Conservation (phyloP, 2,797 vertebrate species). For the Oophaga sylvatica region DNA sequence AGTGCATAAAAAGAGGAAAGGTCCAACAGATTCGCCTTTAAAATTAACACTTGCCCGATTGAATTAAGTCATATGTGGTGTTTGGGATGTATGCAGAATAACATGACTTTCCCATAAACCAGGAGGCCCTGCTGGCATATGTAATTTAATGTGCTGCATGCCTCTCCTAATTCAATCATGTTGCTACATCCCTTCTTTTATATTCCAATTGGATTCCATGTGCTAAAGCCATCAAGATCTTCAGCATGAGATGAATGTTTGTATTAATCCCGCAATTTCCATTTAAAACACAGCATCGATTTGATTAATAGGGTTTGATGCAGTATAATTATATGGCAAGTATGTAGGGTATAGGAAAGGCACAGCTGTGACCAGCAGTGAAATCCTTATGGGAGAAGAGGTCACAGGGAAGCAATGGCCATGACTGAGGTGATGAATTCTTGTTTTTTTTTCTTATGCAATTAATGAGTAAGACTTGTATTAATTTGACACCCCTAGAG, state of each 20-base stretch:
- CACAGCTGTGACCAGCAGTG: conserved; percentile 94
- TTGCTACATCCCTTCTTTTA: conserved; percentile 90
- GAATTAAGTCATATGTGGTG: conserved; percentile 68
- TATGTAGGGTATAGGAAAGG: conserved; percentile 90
- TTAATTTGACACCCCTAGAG: conserved; percentile 97
- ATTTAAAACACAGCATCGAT: conserved; percentile 99
- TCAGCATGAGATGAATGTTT: conserved; percentile 98
- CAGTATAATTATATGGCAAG: conserved; percentile 97
- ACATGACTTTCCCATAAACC: conserved; percentile 77
- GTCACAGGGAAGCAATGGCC: conserved; percentile 99
- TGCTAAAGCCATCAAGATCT: conserved; percentile 99
- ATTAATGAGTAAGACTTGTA: conserved; percentile 97
- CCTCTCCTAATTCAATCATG: conserved; percentile 95
- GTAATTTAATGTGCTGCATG: conserved; percentile 88
- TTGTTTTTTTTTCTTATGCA: conserved; percentile 95
- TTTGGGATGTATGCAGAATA: conserved; percentile 66
- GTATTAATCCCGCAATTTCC: conserved; percentile 99
- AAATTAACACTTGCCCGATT: conserved; percentile 51
- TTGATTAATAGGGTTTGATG: conserved; percentile 99
- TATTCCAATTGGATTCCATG: conserved; percentile 98
- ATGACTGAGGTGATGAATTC: conserved; percentile 99
- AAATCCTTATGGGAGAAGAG: conserved; percentile 92
- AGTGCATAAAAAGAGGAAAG: not conserved
- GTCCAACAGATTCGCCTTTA: not conserved
- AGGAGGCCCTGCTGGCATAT: conserved; percentile 83